Evolutionary conservation across 2,113 vertebrate species (phyloP).

Genomic region (Genyomyrus donnyi): DNA sequence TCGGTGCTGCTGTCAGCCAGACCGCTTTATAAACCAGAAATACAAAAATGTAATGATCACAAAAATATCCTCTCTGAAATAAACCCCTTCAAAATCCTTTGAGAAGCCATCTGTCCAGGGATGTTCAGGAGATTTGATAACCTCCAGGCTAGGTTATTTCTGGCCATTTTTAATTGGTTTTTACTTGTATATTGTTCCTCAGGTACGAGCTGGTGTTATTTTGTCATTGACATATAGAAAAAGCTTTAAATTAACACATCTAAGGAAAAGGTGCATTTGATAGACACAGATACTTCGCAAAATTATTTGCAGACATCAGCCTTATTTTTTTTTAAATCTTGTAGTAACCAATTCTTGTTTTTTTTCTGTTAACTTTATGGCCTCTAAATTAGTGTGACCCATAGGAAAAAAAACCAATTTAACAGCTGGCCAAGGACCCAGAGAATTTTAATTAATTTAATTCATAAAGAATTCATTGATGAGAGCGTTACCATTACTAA

Average conservation of each 20-base stretch:
- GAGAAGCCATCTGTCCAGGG: constrained; percentile 16
- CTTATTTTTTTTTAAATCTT: background rate
- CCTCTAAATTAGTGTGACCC: background rate
- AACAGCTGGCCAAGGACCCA: background rate
- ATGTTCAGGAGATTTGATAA: constrained; percentile 15
- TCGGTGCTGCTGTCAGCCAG: constrained; percentile 4
- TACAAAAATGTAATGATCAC: constrained; percentile 15
- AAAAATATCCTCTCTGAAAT: constrained; percentile 17
- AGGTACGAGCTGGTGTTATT: background rate
- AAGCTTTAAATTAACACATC: background rate
- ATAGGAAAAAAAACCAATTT: background rate
- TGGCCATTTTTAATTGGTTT: constrained; percentile 27
- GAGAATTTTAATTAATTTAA: background rate
- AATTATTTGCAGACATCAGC: background rate
- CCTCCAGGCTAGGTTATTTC: constrained; percentile 23
- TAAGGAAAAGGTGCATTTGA: background rate
- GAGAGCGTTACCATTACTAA: background rate
- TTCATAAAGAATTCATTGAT: background rate
- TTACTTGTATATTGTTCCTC: constrained; percentile 18
- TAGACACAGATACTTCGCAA: background rate
- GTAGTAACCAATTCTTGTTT: background rate
- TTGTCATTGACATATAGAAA: background rate
- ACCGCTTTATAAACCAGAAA: background rate
- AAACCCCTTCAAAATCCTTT: constrained; percentile 15
- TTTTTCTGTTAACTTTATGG: background rate